Conservation (phyloP, 2,888 invertebrate genomes). For the Acholoe squamosa region DNA sequence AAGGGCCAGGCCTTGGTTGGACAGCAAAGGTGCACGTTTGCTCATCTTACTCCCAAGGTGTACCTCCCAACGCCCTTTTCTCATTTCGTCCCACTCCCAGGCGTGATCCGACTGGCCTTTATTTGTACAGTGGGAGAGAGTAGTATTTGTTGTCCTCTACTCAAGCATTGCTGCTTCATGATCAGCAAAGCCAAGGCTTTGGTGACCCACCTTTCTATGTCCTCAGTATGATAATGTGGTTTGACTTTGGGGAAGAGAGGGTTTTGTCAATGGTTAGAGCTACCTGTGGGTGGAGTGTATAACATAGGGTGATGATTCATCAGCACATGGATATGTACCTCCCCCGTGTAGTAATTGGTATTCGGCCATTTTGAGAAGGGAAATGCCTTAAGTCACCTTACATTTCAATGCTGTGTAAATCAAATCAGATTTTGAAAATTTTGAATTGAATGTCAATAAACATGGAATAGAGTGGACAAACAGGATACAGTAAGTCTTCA, state of each 20-base stretch:
- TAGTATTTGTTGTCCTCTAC: background rate
- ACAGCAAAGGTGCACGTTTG: background rate
- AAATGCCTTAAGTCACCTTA: background rate
- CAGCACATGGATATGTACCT: too few relatives aligned
- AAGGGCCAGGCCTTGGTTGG: background rate
- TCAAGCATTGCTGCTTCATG: too few relatives aligned
- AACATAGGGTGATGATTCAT: background rate
- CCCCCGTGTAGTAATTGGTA: background rate
- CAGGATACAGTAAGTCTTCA: too few relatives aligned
- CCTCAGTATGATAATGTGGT: background rate
- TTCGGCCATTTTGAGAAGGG: background rate
- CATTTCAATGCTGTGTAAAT: too few relatives aligned
- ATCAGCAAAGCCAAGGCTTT: background rate
- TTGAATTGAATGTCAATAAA: too few relatives aligned
- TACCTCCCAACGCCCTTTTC: background rate
- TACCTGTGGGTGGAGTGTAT: background rate
- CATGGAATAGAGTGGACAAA: background rate
- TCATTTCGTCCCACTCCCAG: background rate
- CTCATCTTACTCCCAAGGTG: background rate
- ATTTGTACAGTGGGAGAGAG: background rate
- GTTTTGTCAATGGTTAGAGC: background rate
- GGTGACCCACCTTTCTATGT: background rate
- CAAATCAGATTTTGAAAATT: too few relatives aligned
- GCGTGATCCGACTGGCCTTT: conserved; percentile 7
- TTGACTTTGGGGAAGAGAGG: conserved; percentile 23